Evolutionary conservation across 2,113 vertebrate genomes (phyloP).

Genomic region (Arizona elegans): DNA sequence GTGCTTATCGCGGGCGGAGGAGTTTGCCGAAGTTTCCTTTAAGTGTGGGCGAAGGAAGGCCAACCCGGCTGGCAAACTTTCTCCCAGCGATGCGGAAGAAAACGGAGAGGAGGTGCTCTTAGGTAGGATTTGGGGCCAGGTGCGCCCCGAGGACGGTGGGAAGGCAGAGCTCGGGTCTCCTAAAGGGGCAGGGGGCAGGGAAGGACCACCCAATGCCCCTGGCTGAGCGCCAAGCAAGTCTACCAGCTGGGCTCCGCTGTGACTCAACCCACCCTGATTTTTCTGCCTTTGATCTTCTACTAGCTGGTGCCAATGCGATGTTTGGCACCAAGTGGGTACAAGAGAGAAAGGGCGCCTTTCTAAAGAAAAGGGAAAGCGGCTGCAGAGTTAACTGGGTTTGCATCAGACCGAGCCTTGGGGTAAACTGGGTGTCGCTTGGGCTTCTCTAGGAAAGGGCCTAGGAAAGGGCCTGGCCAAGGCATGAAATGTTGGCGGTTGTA

Average conservation of each 20-base stretch:
- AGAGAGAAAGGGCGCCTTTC: not conserved
- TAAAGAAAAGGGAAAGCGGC: no score
- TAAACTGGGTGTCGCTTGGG: no score
- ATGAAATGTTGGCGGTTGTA: no score
- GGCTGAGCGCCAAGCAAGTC: not conserved
- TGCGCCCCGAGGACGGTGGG: not conserved
- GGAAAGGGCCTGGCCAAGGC: not conserved
- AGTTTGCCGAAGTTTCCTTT: not conserved
- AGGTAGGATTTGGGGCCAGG: not conserved
- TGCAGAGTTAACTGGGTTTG: fast-evolving
- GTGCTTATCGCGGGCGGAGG: no score
- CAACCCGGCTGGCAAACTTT: no score
- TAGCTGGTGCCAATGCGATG: no score
- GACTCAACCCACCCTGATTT: not conserved
- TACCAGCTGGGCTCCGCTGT: not conserved
- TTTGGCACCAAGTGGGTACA: not conserved
- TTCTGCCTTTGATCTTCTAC: not conserved
- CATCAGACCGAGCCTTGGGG: not conserved
- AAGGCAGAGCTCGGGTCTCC: not conserved
- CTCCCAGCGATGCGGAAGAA: not conserved
- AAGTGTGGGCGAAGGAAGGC: no score
- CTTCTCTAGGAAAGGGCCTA: not conserved
- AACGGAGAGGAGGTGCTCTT: not conserved
- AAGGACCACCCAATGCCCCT: not conserved
- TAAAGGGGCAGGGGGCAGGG: not conserved